Evolutionary conservation across 2,113 vertebrate genomes (phyloP), one percentile per base, ranked within the genome.

Genomic region (Paralichthys olivaceus): DNA sequence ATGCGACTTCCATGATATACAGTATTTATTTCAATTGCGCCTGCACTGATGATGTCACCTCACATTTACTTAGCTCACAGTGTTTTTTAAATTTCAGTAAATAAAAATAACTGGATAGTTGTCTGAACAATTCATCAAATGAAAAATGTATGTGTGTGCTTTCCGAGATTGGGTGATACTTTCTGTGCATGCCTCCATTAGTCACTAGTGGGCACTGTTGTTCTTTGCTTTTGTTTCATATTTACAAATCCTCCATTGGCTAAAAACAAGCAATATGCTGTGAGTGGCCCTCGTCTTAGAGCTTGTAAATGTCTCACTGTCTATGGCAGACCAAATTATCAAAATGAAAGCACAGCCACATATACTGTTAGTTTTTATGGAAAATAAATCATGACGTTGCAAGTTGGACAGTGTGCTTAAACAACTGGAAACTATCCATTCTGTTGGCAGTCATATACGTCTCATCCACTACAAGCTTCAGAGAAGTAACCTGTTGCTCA

Each of bases 131-230:
- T 11, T 32, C 25, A 49, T 20, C 4, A 17, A 6, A 26, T 49
- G 62, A 20, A 19, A 19, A 17, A 8, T 49, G 8, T 5, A 5
- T 49, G 15, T 47, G 5, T 47, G 17, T 6, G 5, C 17, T 15
- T 4, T 47, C n/a, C 32, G 43, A 25, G 59, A 28, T 32, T 17
- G 20, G 29, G 1, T 28, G 11, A 34, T 51, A 54, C n/a, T 23
- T 23, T 64, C 28, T 69, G 69, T 70, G 14, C 15, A 9, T 64
- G 6, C 54, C 9, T 57, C 20, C n/a, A 32, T 69, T 64, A 1
- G 26, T 43, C 91, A 88, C 73, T 84, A 93, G 91, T 72, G 87
- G 90, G 81, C 82, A 63, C 75, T 81, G 66, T 83, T 72, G 68
- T 56, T 11, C 62, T 69, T 72, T 22, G 25, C 4, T 32, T 57